phyloP scores from a whole-genome alignment of 92 coral and sea anemone species.

The Phenganax marumi region DNA sequence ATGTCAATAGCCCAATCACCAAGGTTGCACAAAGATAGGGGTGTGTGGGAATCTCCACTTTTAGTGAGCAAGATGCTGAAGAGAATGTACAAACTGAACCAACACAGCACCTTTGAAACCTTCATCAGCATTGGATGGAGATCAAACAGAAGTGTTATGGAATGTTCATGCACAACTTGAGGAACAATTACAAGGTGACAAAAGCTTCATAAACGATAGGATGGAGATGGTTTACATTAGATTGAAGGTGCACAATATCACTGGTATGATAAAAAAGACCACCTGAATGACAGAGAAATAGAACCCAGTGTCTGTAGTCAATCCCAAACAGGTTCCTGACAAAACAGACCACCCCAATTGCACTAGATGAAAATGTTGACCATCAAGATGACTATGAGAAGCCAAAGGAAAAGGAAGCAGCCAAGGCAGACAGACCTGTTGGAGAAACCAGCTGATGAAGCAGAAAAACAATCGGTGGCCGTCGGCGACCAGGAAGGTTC shows the following conservation, averaged over 20 bases:
- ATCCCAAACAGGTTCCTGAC: no score
- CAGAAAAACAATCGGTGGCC: slow-evolving; percentile 15
- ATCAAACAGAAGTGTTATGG: neutral
- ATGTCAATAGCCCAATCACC: no score
- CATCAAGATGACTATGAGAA: neutral
- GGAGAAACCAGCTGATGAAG: slow-evolving; percentile 2
- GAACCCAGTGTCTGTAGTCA: no score
- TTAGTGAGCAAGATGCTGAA: neutral
- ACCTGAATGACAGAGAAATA: no score
- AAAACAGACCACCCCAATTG: no score
- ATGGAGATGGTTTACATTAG: neutral
- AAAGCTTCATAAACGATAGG: neutral
- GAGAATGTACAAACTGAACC: neutral
- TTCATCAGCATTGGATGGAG: neutral
- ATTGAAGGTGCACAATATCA: slow-evolving; percentile 4
- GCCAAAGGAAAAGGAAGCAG: slow-evolving; percentile 2
- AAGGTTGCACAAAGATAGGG: neutral
- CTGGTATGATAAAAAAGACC: no score
- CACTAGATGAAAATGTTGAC: neutral
- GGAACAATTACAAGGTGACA: neutral
- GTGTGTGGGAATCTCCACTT: neutral
- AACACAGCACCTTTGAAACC: neutral
- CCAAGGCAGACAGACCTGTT: slow-evolving; percentile 1
- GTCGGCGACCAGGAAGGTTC: neutral
- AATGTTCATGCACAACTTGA: slow-evolving; percentile 27